Percentiles rank a stretch among this genome's conserved stretches.
Conservation (phyloP, 2,113 vertebrate species). For the Xiphophorus maculatus region DNA sequence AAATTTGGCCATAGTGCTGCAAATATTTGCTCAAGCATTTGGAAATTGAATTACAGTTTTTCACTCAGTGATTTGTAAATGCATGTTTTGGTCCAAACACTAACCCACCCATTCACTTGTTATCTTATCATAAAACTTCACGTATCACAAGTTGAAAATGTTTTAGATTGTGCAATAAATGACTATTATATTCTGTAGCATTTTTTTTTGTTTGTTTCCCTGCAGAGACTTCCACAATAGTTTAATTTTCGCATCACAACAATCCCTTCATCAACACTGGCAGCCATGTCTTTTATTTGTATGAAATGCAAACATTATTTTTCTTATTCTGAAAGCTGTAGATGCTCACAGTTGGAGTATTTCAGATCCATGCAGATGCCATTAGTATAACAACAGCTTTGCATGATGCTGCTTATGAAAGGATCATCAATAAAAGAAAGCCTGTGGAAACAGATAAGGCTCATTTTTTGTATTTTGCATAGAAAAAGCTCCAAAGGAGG, state of each 20-base stretch:
- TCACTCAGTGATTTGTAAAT: too few species aligned
- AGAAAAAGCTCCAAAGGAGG: constrained; percentile 30
- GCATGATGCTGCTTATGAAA: constrained; percentile 24
- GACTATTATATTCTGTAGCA: too few species aligned
- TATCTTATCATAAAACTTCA: too few species aligned
- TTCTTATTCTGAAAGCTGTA: constrained; percentile 6
- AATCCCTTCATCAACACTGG: neutral
- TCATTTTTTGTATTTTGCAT: constrained; percentile 33
- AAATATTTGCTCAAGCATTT: too few species aligned
- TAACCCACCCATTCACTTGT: too few species aligned
- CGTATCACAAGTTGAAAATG: too few species aligned
- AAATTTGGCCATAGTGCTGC: too few species aligned
- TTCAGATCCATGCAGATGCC: constrained; percentile 10
- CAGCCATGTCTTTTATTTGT: constrained; percentile 2
- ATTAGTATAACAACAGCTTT: constrained; percentile 21
- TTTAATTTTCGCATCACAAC: constrained; percentile 9
- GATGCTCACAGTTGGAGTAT: constrained; percentile 19
- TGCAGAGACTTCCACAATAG: neutral
- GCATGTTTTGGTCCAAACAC: too few species aligned
- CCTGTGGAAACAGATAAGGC: constrained; percentile 19
- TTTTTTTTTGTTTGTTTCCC: neutral
- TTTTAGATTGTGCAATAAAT: too few species aligned
- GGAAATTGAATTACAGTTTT: too few species aligned
- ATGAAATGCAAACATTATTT: constrained; percentile 42
- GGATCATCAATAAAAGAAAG: constrained; percentile 20